These are phyloP conservation scores for Enteromius unitaeniatus DNA, from an alignment of 2,797 vertebrate species.

Conservation along the genomic window DNA sequence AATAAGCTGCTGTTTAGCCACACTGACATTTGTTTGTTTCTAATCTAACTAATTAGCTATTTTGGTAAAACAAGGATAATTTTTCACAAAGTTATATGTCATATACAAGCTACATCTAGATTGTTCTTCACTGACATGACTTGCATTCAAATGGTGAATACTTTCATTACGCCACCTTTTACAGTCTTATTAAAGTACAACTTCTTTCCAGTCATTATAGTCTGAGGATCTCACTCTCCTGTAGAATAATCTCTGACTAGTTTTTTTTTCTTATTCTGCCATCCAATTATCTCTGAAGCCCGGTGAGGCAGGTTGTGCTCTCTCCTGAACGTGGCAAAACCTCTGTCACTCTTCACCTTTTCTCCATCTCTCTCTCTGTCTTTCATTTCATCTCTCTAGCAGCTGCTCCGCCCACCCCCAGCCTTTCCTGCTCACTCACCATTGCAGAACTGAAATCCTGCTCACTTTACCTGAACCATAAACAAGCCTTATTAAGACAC, in stretches of 20 bases:
- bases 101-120: not conserved
- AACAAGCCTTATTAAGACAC: constrained; percentile 29
- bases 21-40: constrained; percentile 22
- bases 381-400: constrained; percentile 50
- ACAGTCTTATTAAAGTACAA: constrained; percentile 22
- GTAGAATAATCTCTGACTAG: constrained; percentile 58
- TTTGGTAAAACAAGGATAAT: constrained; percentile 26
- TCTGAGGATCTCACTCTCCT: constrained; percentile 40
- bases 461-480: constrained; percentile 45
- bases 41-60: constrained; percentile 15
- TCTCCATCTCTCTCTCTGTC: constrained; percentile 53
- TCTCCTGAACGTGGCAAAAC: constrained; percentile 64
- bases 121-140: constrained; percentile 2
- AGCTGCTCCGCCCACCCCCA: not conserved
- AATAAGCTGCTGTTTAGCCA: constrained; percentile 37
- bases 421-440: constrained; percentile 28
- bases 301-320: constrained; percentile 62
- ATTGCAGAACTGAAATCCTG: constrained; percentile 56
- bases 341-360: constrained; percentile 63
- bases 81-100: constrained; percentile 14
- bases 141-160: not conserved
- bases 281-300: constrained; percentile 75
- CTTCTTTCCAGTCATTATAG: constrained; percentile 35
- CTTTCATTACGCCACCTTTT: constrained; percentile 22
- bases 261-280: constrained; percentile 62